phyloP scores from a whole-genome alignment of 2,113 vertebrate species.

The Progne subis region DNA sequence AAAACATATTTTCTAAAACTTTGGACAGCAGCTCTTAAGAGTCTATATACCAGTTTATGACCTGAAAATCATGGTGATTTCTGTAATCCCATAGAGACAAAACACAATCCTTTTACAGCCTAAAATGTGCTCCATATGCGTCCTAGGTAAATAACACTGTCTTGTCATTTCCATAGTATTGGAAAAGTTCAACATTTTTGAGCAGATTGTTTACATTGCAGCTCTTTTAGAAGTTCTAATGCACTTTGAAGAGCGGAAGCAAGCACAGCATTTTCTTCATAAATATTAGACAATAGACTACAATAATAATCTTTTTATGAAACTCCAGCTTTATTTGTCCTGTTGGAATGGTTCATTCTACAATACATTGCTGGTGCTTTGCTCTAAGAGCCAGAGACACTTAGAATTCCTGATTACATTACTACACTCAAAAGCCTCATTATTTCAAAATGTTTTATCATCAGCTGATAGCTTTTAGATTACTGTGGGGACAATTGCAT shows the following conservation, averaged over 20 bases:
- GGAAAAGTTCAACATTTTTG: background rate
- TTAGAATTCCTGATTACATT: conserved; percentile 2
- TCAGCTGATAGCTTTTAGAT: background rate
- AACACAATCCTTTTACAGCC: background rate
- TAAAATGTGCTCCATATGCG: background rate
- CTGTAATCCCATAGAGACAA: background rate
- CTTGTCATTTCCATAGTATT: background rate
- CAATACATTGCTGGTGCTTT: background rate
- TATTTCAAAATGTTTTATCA: conserved; percentile 35
- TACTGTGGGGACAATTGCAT: background rate
- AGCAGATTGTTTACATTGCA: background rate
- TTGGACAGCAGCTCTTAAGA: background rate
- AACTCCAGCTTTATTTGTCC: conserved; percentile 12
- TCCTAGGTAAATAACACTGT: background rate
- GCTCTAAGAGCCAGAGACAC: background rate
- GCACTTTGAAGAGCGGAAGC: background rate
- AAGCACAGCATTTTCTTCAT: conserved; percentile 11
- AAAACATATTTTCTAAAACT: background rate
- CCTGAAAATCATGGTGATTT: background rate
- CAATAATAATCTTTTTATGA: conserved; percentile 14
- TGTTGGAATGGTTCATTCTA: background rate
- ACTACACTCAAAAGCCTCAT: conserved; percentile 35
- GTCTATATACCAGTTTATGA: background rate
- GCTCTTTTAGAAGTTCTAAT: conserved; percentile 3
- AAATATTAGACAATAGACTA: conserved; percentile 9